Evolutionary conservation across 2,797 vertebrate genomes (phyloP).

Genomic region (Mus minutoides): DNA sequence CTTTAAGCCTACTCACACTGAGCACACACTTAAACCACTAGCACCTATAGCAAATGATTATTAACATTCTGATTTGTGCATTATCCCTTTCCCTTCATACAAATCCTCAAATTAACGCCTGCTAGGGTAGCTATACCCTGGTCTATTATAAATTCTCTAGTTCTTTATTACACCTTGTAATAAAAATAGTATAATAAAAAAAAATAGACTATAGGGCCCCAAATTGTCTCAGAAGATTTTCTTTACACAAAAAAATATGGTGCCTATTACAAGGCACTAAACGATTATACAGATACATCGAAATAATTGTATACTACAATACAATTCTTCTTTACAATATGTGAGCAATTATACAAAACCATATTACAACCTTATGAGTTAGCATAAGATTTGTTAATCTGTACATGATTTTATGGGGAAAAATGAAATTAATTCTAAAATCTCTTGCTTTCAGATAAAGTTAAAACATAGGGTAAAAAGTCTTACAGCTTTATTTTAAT

Average conservation of each 20-base stretch:
- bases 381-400: neutral
- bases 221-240: neutral
- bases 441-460: neutral
- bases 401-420: neutral
- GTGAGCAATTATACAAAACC: neutral
- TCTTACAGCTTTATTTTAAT: neutral
- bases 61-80: neutral
- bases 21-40: neutral
- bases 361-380: neutral
- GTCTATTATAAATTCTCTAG: neutral
- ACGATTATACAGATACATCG: neutral
- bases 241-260: neutral
- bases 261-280: neutral
- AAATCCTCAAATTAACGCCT: neutral
- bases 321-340: neutral
- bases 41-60: rapidly evolving
- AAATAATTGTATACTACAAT: neutral
- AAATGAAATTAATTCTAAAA: neutral
- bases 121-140: neutral
- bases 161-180: neutral
- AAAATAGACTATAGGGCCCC: neutral
- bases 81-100: neutral
- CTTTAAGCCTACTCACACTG: neutral
- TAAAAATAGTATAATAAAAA: neutral
- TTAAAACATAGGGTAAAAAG: neutral